phyloP scores from a whole-genome alignment of 2,797 vertebrate species.

The Acomys russatus region DNA sequence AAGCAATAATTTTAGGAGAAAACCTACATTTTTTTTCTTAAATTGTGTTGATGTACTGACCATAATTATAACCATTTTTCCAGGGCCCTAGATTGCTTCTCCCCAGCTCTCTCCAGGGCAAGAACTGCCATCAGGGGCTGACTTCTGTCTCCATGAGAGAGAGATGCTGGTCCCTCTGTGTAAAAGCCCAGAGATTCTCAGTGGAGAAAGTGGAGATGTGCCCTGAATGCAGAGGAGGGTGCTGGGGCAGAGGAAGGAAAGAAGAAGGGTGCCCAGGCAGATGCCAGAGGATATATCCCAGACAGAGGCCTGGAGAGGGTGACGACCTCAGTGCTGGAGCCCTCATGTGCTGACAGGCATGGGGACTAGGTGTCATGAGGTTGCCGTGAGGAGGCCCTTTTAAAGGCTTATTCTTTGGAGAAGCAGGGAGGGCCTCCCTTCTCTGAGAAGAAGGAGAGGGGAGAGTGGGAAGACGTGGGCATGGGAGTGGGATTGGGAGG shows the following conservation, averaged over 20 bases:
- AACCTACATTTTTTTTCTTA: not conserved
- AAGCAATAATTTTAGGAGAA: not conserved
- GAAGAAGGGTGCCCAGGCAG: not conserved
- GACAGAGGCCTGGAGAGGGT: not conserved
- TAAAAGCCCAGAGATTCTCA: no score
- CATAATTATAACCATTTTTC: not conserved
- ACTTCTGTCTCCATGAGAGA: not conserved
- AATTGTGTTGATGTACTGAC: not conserved
- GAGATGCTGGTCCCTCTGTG: no score
- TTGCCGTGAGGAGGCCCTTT: fast-evolving
- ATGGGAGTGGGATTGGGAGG: no score
- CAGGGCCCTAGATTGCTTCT: not conserved
- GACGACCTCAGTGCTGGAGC: not conserved
- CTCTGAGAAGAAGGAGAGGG: no score
- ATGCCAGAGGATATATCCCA: not conserved
- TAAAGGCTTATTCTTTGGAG: not conserved
- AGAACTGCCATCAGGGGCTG: not conserved
- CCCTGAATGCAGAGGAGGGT: fast-evolving
- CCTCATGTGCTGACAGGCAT: not conserved
- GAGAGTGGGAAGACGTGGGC: no score
- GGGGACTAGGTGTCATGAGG: fast-evolving
- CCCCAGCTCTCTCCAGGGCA: not conserved
- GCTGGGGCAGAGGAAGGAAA: not conserved
- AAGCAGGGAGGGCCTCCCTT: no score
- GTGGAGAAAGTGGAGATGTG: not conserved